Percentiles rank a stretch among this genome's conserved stretches.
phyloP scores from a whole-genome alignment of 2,113 vertebrate species.

The Vulpes ferrilata region DNA sequence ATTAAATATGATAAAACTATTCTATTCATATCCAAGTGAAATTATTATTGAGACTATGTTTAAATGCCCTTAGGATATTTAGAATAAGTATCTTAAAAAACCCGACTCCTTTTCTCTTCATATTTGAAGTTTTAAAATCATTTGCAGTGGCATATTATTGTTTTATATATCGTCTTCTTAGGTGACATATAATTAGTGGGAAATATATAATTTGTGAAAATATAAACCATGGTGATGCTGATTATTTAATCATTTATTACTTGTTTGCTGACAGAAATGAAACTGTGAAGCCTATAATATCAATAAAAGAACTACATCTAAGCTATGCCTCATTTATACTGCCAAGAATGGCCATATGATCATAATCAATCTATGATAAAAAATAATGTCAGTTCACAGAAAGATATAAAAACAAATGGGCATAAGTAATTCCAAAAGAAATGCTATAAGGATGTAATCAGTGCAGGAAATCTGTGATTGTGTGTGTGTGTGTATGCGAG shows the following conservation, averaged over 20 bases:
- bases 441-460: neutral
- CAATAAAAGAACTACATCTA: slow-evolving; percentile 33
- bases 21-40: slow-evolving; percentile 37
- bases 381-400: neutral
- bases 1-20: slow-evolving; percentile 47
- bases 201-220: slow-evolving; percentile 47
- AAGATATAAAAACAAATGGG: slow-evolving; percentile 35
- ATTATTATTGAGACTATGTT: slow-evolving; percentile 26
- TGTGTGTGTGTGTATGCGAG: neutral
- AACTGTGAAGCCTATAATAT: slow-evolving; percentile 11
- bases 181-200: neutral
- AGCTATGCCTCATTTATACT: slow-evolving; percentile 8
- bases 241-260: slow-evolving; percentile 49
- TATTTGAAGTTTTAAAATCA: slow-evolving; percentile 42
- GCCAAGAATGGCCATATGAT: neutral
- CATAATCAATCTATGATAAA: neutral
- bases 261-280: slow-evolving; percentile 44
- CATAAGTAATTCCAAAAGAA: slow-evolving; percentile 9
- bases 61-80: slow-evolving; percentile 25
- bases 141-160: neutral
- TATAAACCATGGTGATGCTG: neutral
- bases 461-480: neutral
- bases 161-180: slow-evolving; percentile 37
- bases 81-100: slow-evolving; percentile 36
- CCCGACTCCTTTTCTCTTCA: neutral